These are phyloP conservation scores for Panagrolaimus sp. DNA, from an alignment of 1,140 invertebrate species.

Conservation along the genomic window DNA sequence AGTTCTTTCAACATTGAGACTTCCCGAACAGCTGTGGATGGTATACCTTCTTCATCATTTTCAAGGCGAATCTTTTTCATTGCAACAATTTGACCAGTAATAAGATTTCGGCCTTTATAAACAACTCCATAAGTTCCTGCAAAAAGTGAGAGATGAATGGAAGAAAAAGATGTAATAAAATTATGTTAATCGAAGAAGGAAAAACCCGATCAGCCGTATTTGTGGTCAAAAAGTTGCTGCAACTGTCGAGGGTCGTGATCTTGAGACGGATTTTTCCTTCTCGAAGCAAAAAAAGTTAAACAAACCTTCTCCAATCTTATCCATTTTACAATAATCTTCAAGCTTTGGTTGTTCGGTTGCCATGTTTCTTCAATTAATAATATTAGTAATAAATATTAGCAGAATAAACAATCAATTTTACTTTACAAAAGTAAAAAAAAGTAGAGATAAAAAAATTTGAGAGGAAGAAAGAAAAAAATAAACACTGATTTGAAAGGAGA, in stretches of 20 bases:
- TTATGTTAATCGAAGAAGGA: constrained; percentile 41
- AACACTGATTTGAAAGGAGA: too few species aligned
- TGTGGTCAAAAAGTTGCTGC: too few species aligned
- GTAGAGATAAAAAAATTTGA: too few species aligned
- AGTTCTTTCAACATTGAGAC: constrained; percentile 86
- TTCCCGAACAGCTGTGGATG: constrained; percentile 87
- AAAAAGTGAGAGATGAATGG: too few species aligned
- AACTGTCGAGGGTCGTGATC: too few species aligned
- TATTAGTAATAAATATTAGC: too few species aligned
- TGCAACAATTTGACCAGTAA: constrained; percentile 80
- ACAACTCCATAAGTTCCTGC: constrained; percentile 86
- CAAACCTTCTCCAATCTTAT: constrained; percentile 85
- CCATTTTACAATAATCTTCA: constrained; percentile 77
- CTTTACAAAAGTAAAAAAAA: too few species aligned
- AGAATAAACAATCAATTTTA: too few species aligned
- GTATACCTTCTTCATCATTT: constrained; percentile 85
- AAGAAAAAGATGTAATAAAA: neutral
- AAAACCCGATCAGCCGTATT: constrained; percentile 4
- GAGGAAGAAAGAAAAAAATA: too few species aligned
- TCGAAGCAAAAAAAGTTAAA: neutral
- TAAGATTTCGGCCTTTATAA: constrained; percentile 79
- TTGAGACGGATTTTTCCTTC: neutral
- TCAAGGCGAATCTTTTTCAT: constrained; percentile 93
- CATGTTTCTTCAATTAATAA: too few species aligned
- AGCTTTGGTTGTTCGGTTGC: neutral